Evolutionary conservation across 2,888 invertebrate genomes (phyloP).

Genomic region (Scelioninae gen. 2): DNA sequence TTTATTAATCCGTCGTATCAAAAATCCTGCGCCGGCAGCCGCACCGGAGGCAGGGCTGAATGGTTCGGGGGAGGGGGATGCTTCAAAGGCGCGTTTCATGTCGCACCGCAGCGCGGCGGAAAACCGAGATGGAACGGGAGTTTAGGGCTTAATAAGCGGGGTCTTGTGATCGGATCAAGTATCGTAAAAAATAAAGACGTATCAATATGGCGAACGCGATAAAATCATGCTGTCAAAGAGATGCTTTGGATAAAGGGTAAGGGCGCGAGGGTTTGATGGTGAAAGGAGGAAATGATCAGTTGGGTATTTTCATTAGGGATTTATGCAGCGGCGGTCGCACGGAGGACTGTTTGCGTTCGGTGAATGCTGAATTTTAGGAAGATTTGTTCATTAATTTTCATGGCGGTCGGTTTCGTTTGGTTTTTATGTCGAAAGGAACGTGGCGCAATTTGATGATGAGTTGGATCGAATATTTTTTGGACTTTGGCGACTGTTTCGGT

Average conservation of each 20-base stretch:
- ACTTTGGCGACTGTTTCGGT: too few relatives aligned
- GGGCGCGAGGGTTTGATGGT: too few relatives aligned
- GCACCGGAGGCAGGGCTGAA: too few relatives aligned
- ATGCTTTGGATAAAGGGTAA: not conserved
- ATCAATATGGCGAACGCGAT: slow-evolving; percentile 13
- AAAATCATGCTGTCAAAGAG: not conserved
- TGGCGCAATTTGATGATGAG: too few relatives aligned
- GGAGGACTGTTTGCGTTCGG: too few relatives aligned
- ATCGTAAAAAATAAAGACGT: slow-evolving; percentile 23
- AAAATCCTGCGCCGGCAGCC: slow-evolving; percentile 7
- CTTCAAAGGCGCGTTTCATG: slow-evolving; percentile 21
- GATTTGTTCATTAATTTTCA: too few relatives aligned
- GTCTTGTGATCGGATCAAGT: slow-evolving; percentile 18
- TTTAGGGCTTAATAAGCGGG: slow-evolving; percentile 23
- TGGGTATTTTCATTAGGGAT: not conserved
- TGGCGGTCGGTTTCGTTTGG: too few relatives aligned
- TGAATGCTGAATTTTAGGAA: too few relatives aligned
- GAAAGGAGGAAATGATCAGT: not conserved
- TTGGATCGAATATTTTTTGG: too few relatives aligned
- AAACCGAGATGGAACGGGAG: not conserved
- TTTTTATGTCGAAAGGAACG: too few relatives aligned
- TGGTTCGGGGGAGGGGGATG: not conserved
- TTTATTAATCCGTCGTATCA: slow-evolving; percentile 22
- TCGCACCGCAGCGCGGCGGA: slow-evolving; percentile 1
- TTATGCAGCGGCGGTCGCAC: too few relatives aligned